Conservation (phyloP, 2,797 vertebrate genomes). For the Champsocephalus esox region DNA sequence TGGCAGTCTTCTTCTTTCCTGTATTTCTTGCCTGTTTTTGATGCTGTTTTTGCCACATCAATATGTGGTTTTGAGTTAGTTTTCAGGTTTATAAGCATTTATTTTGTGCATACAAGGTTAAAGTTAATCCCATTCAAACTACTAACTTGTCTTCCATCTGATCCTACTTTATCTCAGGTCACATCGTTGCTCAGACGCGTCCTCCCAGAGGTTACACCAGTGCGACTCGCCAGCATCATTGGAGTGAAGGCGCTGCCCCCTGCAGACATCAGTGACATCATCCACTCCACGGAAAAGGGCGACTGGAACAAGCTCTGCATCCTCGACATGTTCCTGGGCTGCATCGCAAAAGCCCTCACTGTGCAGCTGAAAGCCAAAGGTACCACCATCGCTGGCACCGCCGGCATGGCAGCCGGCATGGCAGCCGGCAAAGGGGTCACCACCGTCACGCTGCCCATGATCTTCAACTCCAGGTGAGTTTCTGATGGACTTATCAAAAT, state of each 20-base stretch:
- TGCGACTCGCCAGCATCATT: slow-evolving; percentile 96
- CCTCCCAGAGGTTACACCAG: slow-evolving; percentile 96
- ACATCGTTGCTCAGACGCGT: slow-evolving; percentile 96
- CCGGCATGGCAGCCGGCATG: slow-evolving; percentile 93
- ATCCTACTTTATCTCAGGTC: slow-evolving; percentile 83
- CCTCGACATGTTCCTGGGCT: slow-evolving; percentile 99
- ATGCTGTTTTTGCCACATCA: background rate
- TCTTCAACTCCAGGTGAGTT: slow-evolving; percentile 97
- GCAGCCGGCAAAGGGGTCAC: slow-evolving; percentile 97
- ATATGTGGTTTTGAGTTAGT: background rate
- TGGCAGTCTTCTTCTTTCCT: background rate
- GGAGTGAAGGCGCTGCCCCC: slow-evolving; percentile 97
- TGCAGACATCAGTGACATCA: slow-evolving; percentile 99
- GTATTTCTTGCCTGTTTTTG: background rate
- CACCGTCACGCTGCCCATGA: slow-evolving; percentile 97
- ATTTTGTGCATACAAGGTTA: background rate
- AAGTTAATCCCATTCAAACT: background rate
- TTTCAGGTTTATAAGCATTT: background rate
- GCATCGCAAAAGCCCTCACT: slow-evolving; percentile 98
- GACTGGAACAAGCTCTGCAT: slow-evolving; percentile 99
- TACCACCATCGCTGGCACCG: slow-evolving; percentile 93
- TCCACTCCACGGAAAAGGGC: slow-evolving; percentile 98
- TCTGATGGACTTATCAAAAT: background rate
- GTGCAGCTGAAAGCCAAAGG: slow-evolving; percentile 99
- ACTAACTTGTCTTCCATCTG: background rate